Base-by-base conservation (phyloP, 2,888 invertebrate species). In the Antheraea assamensis region DNA sequence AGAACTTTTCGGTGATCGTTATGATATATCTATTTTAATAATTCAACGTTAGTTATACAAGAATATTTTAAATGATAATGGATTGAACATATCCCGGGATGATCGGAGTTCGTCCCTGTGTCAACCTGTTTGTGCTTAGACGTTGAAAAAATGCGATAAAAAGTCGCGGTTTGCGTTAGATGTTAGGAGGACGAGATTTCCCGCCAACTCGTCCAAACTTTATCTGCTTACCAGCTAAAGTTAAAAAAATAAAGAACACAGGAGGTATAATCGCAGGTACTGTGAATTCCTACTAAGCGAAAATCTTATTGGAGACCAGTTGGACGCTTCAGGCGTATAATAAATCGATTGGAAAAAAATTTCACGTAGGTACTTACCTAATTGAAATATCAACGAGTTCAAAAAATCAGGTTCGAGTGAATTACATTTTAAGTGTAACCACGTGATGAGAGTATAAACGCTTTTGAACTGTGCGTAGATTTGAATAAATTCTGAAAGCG, bases 61-160 rank as follows among this genome's bases (percentile, higher is more conserved):
- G 13, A n/a, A 10, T n/a, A 31, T 35, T 35, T 35, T 35, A n/a
- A 35, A 68, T 68, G 35, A 68, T 19, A 68, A 3, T 35, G 35
- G 35, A 35, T 68, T n/a, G 35, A 68, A 68, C 21, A 10, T 15
- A 21, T 73, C 35, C 27, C 47, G 30, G 42, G 52, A 24, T 58
- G 58, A 31, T 42, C 70, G 8, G 77, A 88, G 85, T 90, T 79
- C 88, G 87, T 75, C 90, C 84, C 91, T 92, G 74, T 31, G 81
- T 81, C 85, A 89, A 91, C 88, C 88, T 89, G 88, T 83, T 85
- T 82, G 80, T 75, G 81, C 80, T 78, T 81, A 87, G 83, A 84
- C 83, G 81, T 74, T 83, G 80, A 92, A 92, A 92, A 92, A 91
- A 90, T 74, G 73, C 52, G 74, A 79, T 82, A 88, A 91, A 90